phyloP scores from a whole-genome alignment of 2,113 vertebrate species.

The Porphyrio hochstetteri region DNA sequence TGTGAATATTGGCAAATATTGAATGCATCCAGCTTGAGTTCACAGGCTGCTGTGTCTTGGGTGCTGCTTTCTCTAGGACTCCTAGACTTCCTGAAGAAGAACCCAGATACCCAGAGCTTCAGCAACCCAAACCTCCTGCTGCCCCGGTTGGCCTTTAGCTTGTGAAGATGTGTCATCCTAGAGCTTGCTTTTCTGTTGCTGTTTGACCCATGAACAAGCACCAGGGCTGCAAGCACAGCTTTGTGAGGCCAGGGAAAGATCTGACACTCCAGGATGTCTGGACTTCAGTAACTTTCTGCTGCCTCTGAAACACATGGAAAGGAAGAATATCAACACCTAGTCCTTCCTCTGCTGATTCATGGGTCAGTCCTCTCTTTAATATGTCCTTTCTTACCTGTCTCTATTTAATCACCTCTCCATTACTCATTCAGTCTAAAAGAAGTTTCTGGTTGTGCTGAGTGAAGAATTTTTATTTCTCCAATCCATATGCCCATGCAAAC shows the following conservation, averaged over 20 bases:
- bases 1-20: background rate
- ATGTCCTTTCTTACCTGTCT: background rate
- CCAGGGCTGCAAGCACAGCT: background rate
- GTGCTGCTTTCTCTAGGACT: fast-evolving
- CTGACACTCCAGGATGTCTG: background rate
- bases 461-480: constrained; percentile 38
- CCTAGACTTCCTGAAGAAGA: fast-evolving
- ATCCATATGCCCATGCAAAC: background rate
- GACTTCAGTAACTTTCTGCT: background rate
- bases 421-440: background rate
- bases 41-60: background rate
- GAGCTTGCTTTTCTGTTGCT: background rate
- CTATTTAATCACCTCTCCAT: background rate
- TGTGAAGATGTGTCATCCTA: background rate
- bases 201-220: background rate
- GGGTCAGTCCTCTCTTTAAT: background rate
- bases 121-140: background rate
- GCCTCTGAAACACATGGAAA: background rate
- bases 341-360: background rate
- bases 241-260: background rate
- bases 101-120: background rate
- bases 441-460: background rate
- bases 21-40: background rate
- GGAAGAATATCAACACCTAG: background rate
- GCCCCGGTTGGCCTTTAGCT: background rate